Conservation (phyloP, 2,888 invertebrate species). For the Sarcophaga rosellei region DNA sequence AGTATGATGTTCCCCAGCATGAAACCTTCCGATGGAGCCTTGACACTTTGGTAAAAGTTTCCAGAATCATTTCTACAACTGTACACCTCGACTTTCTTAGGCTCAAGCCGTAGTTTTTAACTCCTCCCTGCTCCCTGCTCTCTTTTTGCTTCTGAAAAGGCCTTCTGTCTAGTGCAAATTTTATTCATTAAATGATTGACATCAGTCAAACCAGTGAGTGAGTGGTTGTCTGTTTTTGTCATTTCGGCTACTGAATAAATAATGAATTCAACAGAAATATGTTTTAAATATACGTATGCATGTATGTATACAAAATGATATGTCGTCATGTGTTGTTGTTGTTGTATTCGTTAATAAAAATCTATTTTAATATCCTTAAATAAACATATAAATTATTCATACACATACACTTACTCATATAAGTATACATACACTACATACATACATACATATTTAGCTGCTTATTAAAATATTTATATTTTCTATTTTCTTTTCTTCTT, state of each 20-base stretch:
- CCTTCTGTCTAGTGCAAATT: no score
- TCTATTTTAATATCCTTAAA: conserved; percentile 18
- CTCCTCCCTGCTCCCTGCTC: no score
- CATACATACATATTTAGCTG: not conserved
- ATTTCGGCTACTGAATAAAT: conserved; percentile 23
- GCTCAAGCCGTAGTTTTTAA: no score
- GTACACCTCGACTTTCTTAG: no score
- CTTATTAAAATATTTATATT: conserved; percentile 1
- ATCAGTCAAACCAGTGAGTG: not conserved
- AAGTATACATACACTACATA: not conserved
- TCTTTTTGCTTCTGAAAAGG: no score
- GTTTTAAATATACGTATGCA: not conserved
- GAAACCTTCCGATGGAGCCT: no score
- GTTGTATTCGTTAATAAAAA: conserved; percentile 1
- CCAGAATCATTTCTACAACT: no score
- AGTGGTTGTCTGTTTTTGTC: not conserved
- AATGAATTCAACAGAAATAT: conserved; percentile 6
- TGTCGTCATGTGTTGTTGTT: no score
- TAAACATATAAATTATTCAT: conserved; percentile 32
- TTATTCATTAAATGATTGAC: not conserved
- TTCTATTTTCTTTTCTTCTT: not conserved
- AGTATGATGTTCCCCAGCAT: no score
- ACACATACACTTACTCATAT: not conserved
- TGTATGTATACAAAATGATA: not conserved
- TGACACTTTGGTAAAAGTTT: no score